Conservation (phyloP, 2,888 invertebrate genomes). For the Dichetophora obliterata region DNA sequence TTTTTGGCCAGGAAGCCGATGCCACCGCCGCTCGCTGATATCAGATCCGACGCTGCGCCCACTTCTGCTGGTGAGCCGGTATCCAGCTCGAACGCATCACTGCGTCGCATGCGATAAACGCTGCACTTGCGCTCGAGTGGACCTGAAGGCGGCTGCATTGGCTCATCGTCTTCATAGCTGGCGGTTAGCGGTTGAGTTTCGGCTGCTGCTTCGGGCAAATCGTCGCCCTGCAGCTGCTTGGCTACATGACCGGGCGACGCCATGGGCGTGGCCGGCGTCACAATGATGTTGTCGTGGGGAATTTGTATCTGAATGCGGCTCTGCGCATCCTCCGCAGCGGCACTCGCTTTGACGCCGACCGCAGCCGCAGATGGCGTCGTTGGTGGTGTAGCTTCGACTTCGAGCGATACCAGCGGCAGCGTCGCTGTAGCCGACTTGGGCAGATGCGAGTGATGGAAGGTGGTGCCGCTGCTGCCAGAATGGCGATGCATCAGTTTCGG, state of each 20-base stretch:
- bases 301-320: constrained; percentile 46
- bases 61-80: constrained; percentile 44
- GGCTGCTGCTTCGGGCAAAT: constrained; percentile 52
- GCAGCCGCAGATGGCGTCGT: constrained; percentile 63
- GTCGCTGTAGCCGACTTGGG: constrained; percentile 69
- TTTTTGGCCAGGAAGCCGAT: constrained; percentile 55
- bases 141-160: constrained; percentile 59
- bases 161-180: constrained; percentile 53
- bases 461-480: constrained; percentile 64
- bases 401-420: constrained; percentile 67
- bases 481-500: constrained; percentile 66
- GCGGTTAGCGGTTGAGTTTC: constrained; percentile 60
- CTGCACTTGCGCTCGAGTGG: constrained; percentile 69
- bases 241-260: constrained; percentile 68
- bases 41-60: constrained; percentile 6
- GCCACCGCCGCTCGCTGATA: constrained; percentile 43
- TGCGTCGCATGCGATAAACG: constrained; percentile 68
- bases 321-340: constrained; percentile 21
- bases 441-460: constrained; percentile 62
- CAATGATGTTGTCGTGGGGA: constrained; percentile 67
- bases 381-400: constrained; percentile 66
- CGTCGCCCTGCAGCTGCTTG: constrained; percentile 53
- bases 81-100: constrained; percentile 61
- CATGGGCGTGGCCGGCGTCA: constrained; percentile 70
- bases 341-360: constrained; percentile 55